phyloP scores from a whole-genome alignment of 1,140 invertebrate genomes.

The Eufriesea mexicana region DNA sequence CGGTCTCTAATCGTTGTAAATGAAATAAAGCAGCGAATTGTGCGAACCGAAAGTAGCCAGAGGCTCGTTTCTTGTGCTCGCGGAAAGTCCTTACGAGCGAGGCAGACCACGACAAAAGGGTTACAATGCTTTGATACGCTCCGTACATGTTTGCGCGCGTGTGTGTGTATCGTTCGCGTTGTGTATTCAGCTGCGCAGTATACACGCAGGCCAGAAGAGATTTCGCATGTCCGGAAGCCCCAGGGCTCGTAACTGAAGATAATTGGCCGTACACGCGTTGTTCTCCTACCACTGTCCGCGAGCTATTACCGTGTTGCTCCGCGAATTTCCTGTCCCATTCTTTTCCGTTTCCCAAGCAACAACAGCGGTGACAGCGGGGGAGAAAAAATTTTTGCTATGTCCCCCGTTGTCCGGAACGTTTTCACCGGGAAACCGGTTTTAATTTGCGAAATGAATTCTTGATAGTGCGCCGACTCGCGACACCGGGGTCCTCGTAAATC shows the following conservation, averaged over 20 bases:
- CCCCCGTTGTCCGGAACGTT: not conserved
- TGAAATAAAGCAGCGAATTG: not conserved
- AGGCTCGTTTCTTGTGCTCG: not conserved
- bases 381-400: not conserved
- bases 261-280: constrained; percentile 33
- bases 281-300: not conserved
- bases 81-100: not conserved
- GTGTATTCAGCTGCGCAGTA: not conserved
- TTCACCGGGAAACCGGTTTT: constrained; percentile 13
- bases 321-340: constrained; percentile 14
- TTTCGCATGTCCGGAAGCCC: not conserved
- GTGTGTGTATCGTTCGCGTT: not conserved
- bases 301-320: constrained; percentile 22
- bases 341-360: not conserved
- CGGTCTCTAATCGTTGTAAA: not conserved
- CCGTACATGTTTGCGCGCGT: too few species aligned
- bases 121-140: constrained; percentile 28
- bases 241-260: constrained; percentile 22
- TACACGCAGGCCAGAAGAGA: not conserved
- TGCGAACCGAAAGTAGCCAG: not conserved
- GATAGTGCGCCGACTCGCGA: constrained; percentile 15
- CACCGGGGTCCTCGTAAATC: constrained; percentile 26
- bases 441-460: constrained; percentile 56
- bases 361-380: not conserved
- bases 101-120: not conserved